Conservation (phyloP, 2,113 vertebrate species). For the Procavia capensis region DNA sequence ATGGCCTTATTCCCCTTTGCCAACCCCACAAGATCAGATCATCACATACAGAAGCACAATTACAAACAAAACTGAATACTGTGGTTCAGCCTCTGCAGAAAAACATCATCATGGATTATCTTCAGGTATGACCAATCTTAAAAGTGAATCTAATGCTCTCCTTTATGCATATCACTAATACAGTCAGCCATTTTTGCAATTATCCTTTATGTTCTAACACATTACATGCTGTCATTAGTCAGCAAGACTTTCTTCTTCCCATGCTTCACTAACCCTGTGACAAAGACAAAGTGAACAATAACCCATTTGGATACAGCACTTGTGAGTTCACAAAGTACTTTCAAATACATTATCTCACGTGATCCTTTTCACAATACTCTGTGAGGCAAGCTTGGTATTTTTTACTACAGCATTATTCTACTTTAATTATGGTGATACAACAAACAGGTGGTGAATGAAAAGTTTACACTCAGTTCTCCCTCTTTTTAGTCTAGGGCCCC, state of each 20-base stretch:
- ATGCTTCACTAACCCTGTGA: not conserved
- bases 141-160: not conserved
- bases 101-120: not conserved
- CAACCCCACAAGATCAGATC: not conserved
- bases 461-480: not conserved
- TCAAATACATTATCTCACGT: not conserved
- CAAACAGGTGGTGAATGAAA: not conserved
- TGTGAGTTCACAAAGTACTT: not conserved
- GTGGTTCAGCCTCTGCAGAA: not conserved
- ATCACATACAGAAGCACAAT: constrained; percentile 30
- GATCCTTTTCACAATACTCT: not conserved
- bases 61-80: not conserved
- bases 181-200: not conserved
- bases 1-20: not conserved
- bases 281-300: constrained; percentile 42
- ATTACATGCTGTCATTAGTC: not conserved
- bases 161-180: not conserved
- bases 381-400: not conserved
- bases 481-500: not conserved
- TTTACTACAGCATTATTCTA: not conserved
- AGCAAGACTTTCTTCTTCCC: not conserved
- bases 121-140: not conserved
- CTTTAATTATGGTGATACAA: not conserved
- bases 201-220: constrained; percentile 11
- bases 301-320: not conserved